Conservation (phyloP, 2,797 vertebrate genomes). For the Sylvilagus floridanus region DNA sequence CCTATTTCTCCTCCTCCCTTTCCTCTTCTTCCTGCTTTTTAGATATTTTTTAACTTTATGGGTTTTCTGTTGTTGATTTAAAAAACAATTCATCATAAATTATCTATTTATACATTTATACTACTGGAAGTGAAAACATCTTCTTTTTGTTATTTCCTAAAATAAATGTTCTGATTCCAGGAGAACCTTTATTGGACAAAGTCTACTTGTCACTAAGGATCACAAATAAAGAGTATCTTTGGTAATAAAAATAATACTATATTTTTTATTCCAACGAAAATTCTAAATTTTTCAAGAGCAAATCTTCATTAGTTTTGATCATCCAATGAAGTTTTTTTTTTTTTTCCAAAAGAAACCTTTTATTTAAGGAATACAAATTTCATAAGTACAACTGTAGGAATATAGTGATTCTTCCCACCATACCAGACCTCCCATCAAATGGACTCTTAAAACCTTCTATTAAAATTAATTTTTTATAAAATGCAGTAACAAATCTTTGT, state of each 20-base stretch:
- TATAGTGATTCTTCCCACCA: no score
- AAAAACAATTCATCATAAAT: background rate
- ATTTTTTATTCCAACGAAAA: background rate
- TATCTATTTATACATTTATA: background rate
- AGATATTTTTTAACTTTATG: background rate
- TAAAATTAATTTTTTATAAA: constrained; percentile 4
- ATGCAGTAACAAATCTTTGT: background rate
- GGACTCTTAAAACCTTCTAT: background rate
- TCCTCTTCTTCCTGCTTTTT: background rate
- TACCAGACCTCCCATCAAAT: no score
- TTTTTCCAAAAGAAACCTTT: background rate
- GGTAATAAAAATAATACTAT: background rate
- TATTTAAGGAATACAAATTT: no score
- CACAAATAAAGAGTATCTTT: background rate
- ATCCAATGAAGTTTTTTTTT: background rate
- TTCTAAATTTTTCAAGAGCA: background rate
- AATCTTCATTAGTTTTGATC: background rate
- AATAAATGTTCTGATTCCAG: background rate
- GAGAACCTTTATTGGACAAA: background rate
- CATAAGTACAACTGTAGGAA: no score
- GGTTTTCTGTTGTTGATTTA: background rate
- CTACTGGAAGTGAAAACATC: background rate
- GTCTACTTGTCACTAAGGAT: background rate
- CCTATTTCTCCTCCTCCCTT: no score
- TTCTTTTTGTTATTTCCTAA: constrained; percentile 50